Conservation (phyloP, 2,797 vertebrate species). For the Babyrousa celebensis region DNA sequence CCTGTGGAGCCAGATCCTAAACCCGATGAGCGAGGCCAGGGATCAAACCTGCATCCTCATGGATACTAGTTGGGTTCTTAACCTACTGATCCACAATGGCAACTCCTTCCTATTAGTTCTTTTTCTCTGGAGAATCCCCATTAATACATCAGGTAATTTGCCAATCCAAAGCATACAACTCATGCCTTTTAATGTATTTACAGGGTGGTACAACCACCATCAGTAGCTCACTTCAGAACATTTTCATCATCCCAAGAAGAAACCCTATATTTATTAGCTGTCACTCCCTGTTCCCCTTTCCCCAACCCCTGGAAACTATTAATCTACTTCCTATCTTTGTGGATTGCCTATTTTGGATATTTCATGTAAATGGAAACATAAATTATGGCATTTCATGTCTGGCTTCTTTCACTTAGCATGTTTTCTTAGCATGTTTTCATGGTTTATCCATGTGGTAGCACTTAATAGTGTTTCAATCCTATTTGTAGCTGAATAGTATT, state of each 20-base stretch:
- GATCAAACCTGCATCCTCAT: no score
- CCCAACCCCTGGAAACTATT: not conserved
- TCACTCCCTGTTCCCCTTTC: not conserved
- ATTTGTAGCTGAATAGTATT: not conserved
- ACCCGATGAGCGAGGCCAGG: no score
- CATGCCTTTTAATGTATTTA: conserved; percentile 6
- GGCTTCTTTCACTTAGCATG: not conserved
- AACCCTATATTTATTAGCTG: not conserved
- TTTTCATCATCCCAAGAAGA: not conserved
- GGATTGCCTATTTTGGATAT: conserved; percentile 24
- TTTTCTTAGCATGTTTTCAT: not conserved
- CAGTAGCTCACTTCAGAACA: not conserved
- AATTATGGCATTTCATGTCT: not conserved
- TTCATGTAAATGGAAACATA: conserved; percentile 20
- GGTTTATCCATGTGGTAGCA: not conserved
- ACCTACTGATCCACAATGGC: no score
- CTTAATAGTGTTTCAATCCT: not conserved
- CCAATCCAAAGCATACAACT: not conserved
- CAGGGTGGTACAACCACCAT: not conserved
- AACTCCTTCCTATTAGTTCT: not conserved
- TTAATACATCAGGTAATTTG: not conserved
- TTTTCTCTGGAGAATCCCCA: not conserved
- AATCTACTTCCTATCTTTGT: not conserved
- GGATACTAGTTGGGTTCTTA: no score
- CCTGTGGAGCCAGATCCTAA: no score